These are phyloP conservation scores for Alosa sapidissima DNA, from an alignment of 2,797 vertebrate species.

Conservation along the genomic window DNA sequence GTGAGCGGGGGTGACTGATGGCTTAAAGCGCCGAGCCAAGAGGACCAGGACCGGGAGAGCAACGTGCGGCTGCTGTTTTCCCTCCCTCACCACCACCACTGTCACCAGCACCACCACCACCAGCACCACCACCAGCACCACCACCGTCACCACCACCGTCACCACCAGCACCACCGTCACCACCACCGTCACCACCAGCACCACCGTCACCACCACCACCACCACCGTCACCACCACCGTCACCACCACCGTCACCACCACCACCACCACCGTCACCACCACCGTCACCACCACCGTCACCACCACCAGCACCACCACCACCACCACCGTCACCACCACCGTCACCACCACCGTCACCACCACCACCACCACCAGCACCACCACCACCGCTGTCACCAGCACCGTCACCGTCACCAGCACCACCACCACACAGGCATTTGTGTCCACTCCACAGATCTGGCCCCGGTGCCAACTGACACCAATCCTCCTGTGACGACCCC, in stretches of 20 bases:
- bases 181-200: no score
- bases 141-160: no score
- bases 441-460: not conserved
- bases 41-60: not conserved
- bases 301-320: no score
- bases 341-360: no score
- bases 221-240: no score
- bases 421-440: not conserved
- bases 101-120: not conserved
- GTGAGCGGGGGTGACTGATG: conserved; percentile 45
- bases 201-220: no score
- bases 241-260: no score
- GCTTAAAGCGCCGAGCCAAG: conserved; percentile 37
- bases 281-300: no score
- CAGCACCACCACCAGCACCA: not conserved
- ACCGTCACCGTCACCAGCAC: not conserved
- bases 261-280: no score
- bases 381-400: not conserved
- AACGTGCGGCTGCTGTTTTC: not conserved
- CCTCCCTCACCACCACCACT: not conserved
- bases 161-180: no score
- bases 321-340: no score
- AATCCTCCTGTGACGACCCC: not conserved
- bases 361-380: no score
- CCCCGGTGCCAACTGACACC: not conserved